Conservation (phyloP, 2,797 vertebrate species). For the Rhinella marina region DNA sequence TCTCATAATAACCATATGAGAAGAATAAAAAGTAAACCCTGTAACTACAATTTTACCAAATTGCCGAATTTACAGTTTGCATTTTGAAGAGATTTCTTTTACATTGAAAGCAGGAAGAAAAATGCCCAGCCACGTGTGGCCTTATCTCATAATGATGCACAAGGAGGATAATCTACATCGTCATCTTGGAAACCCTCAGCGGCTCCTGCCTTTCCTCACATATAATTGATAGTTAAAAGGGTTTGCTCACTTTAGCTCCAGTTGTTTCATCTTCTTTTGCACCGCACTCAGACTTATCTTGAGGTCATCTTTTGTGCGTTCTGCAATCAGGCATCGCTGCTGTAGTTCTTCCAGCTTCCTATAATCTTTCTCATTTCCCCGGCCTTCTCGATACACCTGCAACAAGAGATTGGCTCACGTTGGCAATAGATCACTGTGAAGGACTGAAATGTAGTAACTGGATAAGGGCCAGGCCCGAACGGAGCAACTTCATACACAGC, state of each 20-base stretch:
- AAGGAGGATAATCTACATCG: conserved; percentile 35
- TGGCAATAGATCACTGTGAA: conserved; percentile 40
- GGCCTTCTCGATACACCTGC: conserved; percentile 85
- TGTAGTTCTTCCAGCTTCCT: conserved; percentile 89
- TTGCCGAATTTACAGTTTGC: not conserved
- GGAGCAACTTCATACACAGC: not conserved
- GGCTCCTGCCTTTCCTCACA: conserved; percentile 5
- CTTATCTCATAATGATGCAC: conserved; percentile 36
- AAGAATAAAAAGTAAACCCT: conserved; percentile 4
- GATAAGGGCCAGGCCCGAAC: conserved; percentile 15
- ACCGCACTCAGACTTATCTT: conserved; percentile 83
- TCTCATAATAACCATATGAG: not conserved
- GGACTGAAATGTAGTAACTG: conserved; percentile 23
- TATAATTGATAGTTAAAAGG: conserved; percentile 49
- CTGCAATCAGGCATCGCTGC: conserved; percentile 85
- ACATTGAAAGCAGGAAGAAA: not conserved
- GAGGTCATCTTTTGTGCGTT: conserved; percentile 85
- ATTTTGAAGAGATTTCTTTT: conserved; percentile 5
- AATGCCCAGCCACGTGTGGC: conserved; percentile 1
- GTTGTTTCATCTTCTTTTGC: conserved; percentile 86
- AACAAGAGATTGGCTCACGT: conserved; percentile 48
- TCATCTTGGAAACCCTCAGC: conserved; percentile 40
- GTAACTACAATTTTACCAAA: conserved; percentile 19
- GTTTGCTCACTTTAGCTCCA: conserved; percentile 87
- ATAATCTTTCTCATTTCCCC: conserved; percentile 79